Evolutionary conservation across 1,140 invertebrate genomes (phyloP).

Genomic region (Scaptomyza montana): DNA sequence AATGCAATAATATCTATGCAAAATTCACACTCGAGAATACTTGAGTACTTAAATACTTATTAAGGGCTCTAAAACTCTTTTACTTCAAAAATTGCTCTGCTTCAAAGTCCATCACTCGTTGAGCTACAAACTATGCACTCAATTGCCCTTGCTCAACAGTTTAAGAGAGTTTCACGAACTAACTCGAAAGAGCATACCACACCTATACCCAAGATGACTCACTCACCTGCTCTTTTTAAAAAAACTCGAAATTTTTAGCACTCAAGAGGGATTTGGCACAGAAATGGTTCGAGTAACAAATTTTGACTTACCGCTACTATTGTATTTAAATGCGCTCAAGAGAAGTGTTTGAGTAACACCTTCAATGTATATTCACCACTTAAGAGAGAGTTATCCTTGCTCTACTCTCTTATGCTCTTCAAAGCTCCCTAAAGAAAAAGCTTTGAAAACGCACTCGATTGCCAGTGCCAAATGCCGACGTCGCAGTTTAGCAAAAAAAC

Average conservation of each 20-base stretch:
- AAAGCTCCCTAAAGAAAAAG: constrained; percentile 50
- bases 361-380: constrained; percentile 48
- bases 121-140: no score
- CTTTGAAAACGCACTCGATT: constrained; percentile 34
- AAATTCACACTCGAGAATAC: no score
- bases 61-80: no score
- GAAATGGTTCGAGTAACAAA: neutral
- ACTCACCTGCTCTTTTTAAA: neutral
- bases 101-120: no score
- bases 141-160: no score
- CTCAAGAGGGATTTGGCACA: constrained; percentile 2
- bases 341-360: neutral
- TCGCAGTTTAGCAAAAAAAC: neutral
- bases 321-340: neutral
- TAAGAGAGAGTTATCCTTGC: constrained; percentile 27
- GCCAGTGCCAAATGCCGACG: neutral
- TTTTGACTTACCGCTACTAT: neutral
- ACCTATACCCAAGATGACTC: neutral
- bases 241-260: neutral
- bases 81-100: no score
- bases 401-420: neutral
- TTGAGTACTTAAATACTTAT: no score
- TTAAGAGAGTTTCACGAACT: no score
- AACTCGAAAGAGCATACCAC: neutral
- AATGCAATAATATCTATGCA: no score